Conservation (phyloP, 2,797 vertebrate genomes). For the Scarus forsteni region DNA sequence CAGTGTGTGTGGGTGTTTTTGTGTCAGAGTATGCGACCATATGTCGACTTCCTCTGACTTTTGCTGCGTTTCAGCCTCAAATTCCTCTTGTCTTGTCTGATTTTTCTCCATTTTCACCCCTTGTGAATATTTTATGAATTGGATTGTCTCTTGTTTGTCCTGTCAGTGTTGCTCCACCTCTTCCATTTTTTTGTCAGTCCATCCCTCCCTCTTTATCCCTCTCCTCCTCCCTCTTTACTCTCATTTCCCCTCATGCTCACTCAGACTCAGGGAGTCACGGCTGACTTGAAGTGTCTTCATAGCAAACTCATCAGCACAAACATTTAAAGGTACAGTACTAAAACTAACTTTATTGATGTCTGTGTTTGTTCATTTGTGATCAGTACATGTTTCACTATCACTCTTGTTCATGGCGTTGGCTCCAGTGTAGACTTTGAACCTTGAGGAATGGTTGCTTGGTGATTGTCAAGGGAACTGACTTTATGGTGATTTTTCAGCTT, state of each 20-base stretch:
- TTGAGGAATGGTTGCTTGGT: background rate
- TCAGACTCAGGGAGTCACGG: slow-evolving; percentile 32
- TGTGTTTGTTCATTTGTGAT: background rate
- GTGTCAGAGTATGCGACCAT: background rate
- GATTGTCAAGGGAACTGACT: background rate
- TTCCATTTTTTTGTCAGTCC: slow-evolving; percentile 18
- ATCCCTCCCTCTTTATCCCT: slow-evolving; percentile 8
- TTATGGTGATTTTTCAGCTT: background rate
- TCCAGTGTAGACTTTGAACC: slow-evolving; percentile 19
- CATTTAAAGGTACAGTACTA: slow-evolving; percentile 50
- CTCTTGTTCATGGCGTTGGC: background rate
- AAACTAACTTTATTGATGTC: background rate
- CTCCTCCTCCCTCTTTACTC: background rate
- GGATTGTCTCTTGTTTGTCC: background rate
- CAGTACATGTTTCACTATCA: background rate
- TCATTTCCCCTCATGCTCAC: slow-evolving; percentile 28
- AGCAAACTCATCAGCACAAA: slow-evolving; percentile 12
- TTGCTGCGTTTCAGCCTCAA: background rate
- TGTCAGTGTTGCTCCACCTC: slow-evolving; percentile 6
- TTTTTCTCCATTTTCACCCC: background rate
- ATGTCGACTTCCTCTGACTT: background rate
- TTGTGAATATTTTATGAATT: background rate
- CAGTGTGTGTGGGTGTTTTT: slow-evolving; percentile 8
- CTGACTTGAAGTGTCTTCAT: slow-evolving; percentile 35
- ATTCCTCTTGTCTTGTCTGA: background rate